A percentile compares a stretch with the other conserved stretches of the same genome.
These are phyloP conservation scores for Hypomesus transpacificus DNA, from an alignment of 2,113 vertebrate genomes.

Conservation along the genomic window DNA sequence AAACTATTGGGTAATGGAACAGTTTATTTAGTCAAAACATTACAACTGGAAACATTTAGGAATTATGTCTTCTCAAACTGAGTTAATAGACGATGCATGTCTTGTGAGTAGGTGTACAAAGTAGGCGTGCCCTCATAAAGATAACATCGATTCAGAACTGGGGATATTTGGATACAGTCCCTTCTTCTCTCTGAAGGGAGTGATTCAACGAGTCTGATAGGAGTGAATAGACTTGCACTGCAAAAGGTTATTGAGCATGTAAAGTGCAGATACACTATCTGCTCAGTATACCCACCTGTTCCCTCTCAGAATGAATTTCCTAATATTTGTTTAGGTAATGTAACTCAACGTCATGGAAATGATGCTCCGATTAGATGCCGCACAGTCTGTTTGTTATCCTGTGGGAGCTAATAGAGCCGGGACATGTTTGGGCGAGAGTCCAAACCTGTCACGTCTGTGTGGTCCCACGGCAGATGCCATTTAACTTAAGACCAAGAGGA, in stretches of 20 bases:
- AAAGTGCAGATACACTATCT: slow-evolving; percentile 43
- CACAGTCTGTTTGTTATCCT: slow-evolving; percentile 43
- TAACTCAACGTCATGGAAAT: slow-evolving; percentile 15
- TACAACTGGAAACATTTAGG: too few species aligned
- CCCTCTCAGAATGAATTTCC: slow-evolving; percentile 39
- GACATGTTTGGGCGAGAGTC: slow-evolving; percentile 56
- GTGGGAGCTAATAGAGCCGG: slow-evolving; percentile 63
- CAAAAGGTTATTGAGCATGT: slow-evolving; percentile 38
- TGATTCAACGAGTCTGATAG: slow-evolving; percentile 2
- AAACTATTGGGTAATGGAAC: too few species aligned
- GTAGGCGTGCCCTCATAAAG: background rate
- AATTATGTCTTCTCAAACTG: too few species aligned
- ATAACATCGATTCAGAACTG: slow-evolving; percentile 14
- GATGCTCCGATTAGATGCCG: slow-evolving; percentile 42
- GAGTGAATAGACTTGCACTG: slow-evolving; percentile 40
- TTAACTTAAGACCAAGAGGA: slow-evolving; percentile 36
- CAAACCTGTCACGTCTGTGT: slow-evolving; percentile 31
- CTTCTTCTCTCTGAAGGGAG: background rate
- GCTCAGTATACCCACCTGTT: slow-evolving; percentile 33
- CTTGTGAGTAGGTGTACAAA: background rate
- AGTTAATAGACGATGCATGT: too few species aligned
- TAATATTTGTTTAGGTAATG: slow-evolving; percentile 47
- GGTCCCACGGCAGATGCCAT: slow-evolving; percentile 50
- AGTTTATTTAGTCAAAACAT: too few species aligned
- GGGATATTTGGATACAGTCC: too few species aligned